Conservation (phyloP, 2,888 invertebrate genomes). For the Therioaphis trifolii region DNA sequence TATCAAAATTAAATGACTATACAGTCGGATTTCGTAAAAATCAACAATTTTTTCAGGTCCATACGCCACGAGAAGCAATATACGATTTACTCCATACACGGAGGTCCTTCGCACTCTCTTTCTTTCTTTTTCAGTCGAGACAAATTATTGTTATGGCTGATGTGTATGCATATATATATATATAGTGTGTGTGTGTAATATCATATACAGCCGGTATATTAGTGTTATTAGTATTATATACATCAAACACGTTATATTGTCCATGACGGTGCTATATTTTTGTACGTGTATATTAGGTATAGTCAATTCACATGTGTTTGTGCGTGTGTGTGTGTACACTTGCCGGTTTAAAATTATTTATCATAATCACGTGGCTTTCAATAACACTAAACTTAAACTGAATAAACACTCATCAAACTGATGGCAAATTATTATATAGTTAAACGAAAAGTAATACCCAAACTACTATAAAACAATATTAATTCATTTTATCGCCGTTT, state of each 20-base stretch:
- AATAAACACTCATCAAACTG: background rate
- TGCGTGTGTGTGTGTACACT: background rate
- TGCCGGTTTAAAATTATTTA: conserved; percentile 21
- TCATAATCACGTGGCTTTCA: conserved; percentile 12
- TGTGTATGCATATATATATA: background rate
- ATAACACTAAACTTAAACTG: background rate
- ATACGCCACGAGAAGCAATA: conserved; percentile 10
- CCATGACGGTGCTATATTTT: conserved; percentile 7
- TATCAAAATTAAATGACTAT: too few species aligned
- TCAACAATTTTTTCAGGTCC: too few species aligned
- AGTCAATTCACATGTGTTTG: too few species aligned
- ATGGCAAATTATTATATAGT: background rate
- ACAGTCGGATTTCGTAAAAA: too few species aligned
- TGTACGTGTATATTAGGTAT: background rate
- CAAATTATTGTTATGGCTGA: conserved; percentile 2
- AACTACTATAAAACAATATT: too few species aligned
- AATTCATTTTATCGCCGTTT: too few species aligned
- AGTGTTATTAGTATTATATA: too few species aligned
- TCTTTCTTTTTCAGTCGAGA: too few species aligned
- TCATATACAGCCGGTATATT: too few species aligned
- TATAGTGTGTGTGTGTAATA: too few species aligned
- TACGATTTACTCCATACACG: background rate
- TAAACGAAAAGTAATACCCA: too few species aligned
- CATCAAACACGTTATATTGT: background rate
- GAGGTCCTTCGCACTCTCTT: too few species aligned